phyloP scores from a whole-genome alignment of 2,888 invertebrate species.

The Marasmarcha lunaedactyla region DNA sequence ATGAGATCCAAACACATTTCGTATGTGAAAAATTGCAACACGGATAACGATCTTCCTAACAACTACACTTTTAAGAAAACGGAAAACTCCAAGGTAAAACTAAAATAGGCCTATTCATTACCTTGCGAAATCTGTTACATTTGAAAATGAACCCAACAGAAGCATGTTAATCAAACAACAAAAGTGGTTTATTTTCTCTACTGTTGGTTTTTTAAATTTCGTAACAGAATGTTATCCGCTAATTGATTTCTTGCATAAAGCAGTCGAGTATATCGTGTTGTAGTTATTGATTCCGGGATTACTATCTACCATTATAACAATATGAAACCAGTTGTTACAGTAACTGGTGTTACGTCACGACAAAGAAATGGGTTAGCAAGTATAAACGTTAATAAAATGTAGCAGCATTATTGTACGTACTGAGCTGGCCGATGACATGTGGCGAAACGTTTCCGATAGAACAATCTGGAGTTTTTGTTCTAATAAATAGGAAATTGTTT shows the following conservation, averaged over 20 bases:
- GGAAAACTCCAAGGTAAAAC: no score
- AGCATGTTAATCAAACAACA: slow-evolving; percentile 27
- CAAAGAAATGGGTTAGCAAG: background rate
- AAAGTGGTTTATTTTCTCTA: slow-evolving; percentile 34
- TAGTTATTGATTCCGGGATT: slow-evolving; percentile 45
- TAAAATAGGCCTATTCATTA: no score
- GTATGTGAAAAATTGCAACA: no score
- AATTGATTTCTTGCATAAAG: slow-evolving; percentile 64
- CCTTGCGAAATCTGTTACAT: no score
- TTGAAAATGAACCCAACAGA: no score
- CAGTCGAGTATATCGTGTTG: slow-evolving; percentile 21
- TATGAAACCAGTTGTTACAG: slow-evolving; percentile 15
- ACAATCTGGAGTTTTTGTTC: no score
- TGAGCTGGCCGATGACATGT: no score
- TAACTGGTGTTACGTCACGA: background rate
- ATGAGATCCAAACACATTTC: no score
- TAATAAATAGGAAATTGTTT: no score
- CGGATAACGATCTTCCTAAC: no score
- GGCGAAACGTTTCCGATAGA: no score
- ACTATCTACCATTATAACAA: slow-evolving; percentile 15
- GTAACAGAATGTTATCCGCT: slow-evolving; percentile 53
- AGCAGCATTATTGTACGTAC: background rate
- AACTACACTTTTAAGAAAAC: no score
- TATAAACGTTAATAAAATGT: background rate
- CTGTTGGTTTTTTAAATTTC: slow-evolving; percentile 27